phyloP scores from a whole-genome alignment of 2,797 vertebrate genomes.

The Lagodon rhomboides region DNA sequence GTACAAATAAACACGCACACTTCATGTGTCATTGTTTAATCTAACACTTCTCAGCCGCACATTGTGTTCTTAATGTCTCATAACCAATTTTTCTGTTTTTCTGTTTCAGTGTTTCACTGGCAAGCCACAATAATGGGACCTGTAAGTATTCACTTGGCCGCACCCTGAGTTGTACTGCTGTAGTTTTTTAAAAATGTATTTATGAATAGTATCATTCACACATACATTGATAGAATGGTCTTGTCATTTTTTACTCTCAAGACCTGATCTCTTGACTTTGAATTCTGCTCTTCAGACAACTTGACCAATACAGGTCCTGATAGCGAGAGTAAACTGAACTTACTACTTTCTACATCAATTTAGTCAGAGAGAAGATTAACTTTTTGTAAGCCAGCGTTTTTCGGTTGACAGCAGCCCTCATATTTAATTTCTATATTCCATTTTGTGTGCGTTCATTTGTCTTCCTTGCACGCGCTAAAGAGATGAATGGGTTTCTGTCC shows the following conservation, averaged over 20 bases:
- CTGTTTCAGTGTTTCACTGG: slow-evolving; percentile 89
- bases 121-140: slow-evolving; percentile 91
- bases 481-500: slow-evolving; percentile 81
- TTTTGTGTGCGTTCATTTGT: neutral
- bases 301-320: neutral
- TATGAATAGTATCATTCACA: neutral
- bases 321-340: neutral
- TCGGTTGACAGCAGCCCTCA: neutral
- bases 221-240: neutral
- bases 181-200: neutral
- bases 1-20: slow-evolving; percentile 28
- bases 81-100: slow-evolving; percentile 58
- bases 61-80: slow-evolving; percentile 55
- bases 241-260: neutral
- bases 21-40: slow-evolving; percentile 32
- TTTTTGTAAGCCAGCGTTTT: neutral
- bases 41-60: slow-evolving; percentile 11
- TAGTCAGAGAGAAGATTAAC: neutral
- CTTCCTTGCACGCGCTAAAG: slow-evolving; percentile 34
- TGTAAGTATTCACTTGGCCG: slow-evolving; percentile 79
- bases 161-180: neutral
- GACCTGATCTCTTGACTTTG: neutral
- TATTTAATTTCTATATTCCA: neutral
- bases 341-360: neutral
- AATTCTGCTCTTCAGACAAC: neutral